Evolutionary conservation across 2,888 invertebrate species (phyloP).

Genomic region (Lasioglossum pauxillum): DNA sequence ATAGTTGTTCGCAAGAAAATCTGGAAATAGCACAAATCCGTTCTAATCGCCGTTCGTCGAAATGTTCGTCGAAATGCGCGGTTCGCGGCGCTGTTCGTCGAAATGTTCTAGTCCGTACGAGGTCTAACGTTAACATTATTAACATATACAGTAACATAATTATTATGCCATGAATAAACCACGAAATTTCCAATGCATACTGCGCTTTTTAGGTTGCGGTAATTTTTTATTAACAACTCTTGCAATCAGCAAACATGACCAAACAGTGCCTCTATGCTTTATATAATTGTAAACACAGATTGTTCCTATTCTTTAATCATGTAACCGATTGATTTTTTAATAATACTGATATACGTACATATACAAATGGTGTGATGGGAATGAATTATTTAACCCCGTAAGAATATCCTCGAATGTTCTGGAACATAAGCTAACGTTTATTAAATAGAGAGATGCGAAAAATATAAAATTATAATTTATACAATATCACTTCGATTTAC

Average conservation of each 20-base stretch:
- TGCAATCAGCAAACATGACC: constrained; percentile 58
- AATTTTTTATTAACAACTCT: constrained; percentile 32
- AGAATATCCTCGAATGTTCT: constrained; percentile 2
- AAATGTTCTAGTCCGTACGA: too few relatives aligned
- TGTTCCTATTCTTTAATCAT: constrained; percentile 62
- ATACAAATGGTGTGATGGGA: constrained; percentile 40
- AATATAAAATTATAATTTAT: constrained; percentile 7
- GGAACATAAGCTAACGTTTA: not conserved
- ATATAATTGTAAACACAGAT: constrained; percentile 44
- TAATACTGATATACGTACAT: constrained; percentile 47
- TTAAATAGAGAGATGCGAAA: not conserved
- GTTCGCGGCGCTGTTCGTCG: too few relatives aligned
- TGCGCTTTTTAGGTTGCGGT: constrained; percentile 24
- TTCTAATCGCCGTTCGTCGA: too few relatives aligned
- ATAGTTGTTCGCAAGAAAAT: too few relatives aligned
- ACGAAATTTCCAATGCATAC: constrained; percentile 16
- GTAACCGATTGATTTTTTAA: constrained; percentile 36
- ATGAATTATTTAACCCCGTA: constrained; percentile 52
- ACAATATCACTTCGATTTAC: not conserved
- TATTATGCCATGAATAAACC: not conserved
- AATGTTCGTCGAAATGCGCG: too few relatives aligned
- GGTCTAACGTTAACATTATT: constrained; percentile 4
- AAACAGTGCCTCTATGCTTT: constrained; percentile 70
- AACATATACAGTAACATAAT: not conserved
- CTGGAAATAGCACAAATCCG: too few relatives aligned